A percentile compares a stretch with the other conserved stretches of the same genome.
phyloP scores from a whole-genome alignment of 2,113 vertebrate species.

The Cervus canadensis region DNA sequence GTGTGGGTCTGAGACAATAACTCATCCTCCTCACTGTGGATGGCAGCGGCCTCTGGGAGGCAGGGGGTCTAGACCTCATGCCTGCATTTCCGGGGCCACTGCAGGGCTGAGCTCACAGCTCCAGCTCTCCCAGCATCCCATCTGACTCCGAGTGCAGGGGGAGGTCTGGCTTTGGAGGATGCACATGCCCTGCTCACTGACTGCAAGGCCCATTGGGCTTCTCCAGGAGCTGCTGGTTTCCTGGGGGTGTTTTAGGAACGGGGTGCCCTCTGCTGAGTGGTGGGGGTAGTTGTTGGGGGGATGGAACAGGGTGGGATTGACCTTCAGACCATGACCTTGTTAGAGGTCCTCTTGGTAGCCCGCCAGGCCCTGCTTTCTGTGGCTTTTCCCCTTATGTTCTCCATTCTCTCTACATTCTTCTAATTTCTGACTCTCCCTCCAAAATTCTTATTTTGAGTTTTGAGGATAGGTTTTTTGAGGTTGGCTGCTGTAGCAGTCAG shows the following conservation, averaged over 20 bases:
- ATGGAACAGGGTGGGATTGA: background rate
- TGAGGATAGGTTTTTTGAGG: background rate
- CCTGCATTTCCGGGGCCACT: background rate
- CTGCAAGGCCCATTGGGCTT: background rate
- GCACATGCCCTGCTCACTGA: rapidly evolving
- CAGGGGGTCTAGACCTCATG: background rate
- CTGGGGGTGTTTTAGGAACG: background rate
- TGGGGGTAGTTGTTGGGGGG: background rate
- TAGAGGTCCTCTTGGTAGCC: background rate
- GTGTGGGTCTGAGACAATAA: background rate
- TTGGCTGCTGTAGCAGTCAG: background rate
- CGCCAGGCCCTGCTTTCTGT: background rate
- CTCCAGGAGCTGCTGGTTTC: background rate
- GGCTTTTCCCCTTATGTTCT: background rate
- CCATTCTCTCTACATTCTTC: background rate
- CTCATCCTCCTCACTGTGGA: background rate
- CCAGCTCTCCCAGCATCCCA: background rate
- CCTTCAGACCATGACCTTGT: background rate
- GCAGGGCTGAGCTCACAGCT: background rate
- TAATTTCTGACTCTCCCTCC: background rate
- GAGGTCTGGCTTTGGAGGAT: background rate
- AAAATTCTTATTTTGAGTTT: background rate
- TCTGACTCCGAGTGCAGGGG: rapidly evolving
- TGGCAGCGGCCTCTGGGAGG: rapidly evolving
- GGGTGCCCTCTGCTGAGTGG: background rate